A percentile compares a stretch with the other conserved stretches of the same genome.
These are phyloP conservation scores for Mormyrus proboscirostris DNA, from an alignment of 2,797 vertebrate species.

Conservation along the genomic window DNA sequence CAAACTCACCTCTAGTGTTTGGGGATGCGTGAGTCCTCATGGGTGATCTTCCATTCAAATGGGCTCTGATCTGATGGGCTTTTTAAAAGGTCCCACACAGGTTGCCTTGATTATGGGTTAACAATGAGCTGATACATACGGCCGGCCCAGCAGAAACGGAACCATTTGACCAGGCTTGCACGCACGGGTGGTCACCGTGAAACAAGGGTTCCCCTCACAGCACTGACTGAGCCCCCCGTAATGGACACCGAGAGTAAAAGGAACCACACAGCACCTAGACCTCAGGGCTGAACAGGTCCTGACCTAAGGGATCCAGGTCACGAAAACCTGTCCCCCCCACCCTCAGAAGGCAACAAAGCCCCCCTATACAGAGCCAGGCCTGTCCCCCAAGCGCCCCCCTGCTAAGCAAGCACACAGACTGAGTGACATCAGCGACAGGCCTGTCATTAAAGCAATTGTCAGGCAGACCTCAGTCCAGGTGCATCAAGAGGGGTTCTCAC, in stretches of 20 bases:
- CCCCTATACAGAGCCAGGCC: slow-evolving; percentile 13
- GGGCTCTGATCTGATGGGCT: not conserved
- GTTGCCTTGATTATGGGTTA: not conserved
- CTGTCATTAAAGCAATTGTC: not conserved
- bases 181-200: slow-evolving; percentile 33
- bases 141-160: not conserved
- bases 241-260: slow-evolving; percentile 6
- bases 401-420: not conserved
- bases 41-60: not conserved
- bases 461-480: not conserved
- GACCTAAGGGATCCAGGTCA: slow-evolving; percentile 16
- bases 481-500: not conserved
- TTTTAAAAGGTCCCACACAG: not conserved
- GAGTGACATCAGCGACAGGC: not conserved
- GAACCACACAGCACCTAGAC: slow-evolving; percentile 40
- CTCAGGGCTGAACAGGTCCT: slow-evolving; percentile 24
- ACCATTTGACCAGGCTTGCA: not conserved
- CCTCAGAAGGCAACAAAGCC: slow-evolving; percentile 12
- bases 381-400: not conserved
- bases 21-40: not conserved
- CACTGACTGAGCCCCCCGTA: not conserved
- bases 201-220: slow-evolving; percentile 40
- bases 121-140: slow-evolving; percentile 14
- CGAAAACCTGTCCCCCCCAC: not conserved
- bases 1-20: not conserved